A percentile compares a stretch with the other conserved stretches of the same genome.
phyloP scores from a whole-genome alignment of 2,797 vertebrate species.

The Peromyscus eremicus region DNA sequence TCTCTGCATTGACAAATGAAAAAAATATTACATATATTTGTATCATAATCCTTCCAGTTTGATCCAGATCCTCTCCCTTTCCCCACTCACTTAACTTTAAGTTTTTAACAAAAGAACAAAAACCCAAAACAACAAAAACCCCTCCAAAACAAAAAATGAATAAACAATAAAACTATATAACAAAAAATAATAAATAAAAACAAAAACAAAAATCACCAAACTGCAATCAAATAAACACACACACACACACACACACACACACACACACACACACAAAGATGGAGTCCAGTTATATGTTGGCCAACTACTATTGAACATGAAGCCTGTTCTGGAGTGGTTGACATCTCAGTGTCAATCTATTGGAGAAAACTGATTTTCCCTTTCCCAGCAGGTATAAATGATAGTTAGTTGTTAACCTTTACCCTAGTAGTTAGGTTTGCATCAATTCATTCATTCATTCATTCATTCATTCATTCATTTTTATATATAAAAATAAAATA shows the following conservation, averaged over 20 bases:
- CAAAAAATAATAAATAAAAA: background rate
- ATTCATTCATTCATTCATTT: background rate
- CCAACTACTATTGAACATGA: no score
- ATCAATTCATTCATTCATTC: background rate
- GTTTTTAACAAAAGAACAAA: no score
- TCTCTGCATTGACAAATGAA: background rate
- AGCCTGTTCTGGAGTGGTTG: background rate
- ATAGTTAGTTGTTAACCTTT: background rate
- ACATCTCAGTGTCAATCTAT: background rate
- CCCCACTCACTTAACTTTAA: background rate
- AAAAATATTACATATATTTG: background rate
- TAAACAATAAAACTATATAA: background rate
- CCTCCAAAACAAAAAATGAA: background rate
- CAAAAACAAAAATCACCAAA: background rate
- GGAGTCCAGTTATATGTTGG: no score
- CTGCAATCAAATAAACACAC: background rate
- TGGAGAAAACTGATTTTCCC: background rate
- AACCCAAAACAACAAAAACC: background rate
- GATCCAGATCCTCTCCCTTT: background rate
- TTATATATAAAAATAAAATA: background rate
- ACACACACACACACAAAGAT: no score
- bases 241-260: background rate
- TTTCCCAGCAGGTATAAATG: background rate
- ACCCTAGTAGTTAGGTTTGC: background rate
- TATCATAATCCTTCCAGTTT: background rate